Conservation (phyloP, 2,113 vertebrate genomes). For the Calonectris borealis region DNA sequence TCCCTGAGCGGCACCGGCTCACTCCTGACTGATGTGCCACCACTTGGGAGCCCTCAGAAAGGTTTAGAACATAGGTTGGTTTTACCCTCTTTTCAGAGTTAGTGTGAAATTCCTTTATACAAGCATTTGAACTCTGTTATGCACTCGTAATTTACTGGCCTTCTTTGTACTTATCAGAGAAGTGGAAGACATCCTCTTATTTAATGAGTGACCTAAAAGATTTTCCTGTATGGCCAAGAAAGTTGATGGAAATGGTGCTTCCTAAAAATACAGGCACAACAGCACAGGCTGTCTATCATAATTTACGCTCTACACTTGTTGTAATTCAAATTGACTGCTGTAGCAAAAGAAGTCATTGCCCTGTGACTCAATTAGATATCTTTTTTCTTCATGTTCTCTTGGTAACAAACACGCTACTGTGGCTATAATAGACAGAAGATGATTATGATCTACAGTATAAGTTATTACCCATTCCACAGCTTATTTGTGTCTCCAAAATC, state of each 20-base stretch:
- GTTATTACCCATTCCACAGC: not conserved
- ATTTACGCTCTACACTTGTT: not conserved
- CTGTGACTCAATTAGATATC: not conserved
- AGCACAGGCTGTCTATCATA: not conserved
- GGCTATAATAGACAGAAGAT: not conserved
- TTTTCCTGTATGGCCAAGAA: not conserved
- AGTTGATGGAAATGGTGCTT: not conserved
- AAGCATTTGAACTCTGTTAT: not conserved
- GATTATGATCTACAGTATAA: not conserved
- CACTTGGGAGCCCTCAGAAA: not conserved
- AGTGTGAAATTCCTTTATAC: not conserved
- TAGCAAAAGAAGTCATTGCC: not conserved
- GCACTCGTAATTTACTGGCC: not conserved
- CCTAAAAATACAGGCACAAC: not conserved
- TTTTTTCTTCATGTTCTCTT: not conserved
- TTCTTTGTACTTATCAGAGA: not conserved
- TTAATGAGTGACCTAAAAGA: not conserved
- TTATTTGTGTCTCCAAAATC: not conserved
- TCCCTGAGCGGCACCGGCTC: rapidly evolving
- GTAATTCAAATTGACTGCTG: not conserved
- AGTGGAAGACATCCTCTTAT: not conserved
- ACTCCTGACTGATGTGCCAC: not conserved
- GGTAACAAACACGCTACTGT: not conserved
- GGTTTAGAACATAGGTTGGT: not conserved
- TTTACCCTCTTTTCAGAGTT: not conserved